These are phyloP conservation scores for Puma concolor DNA, from an alignment of 2,113 vertebrate species.

Conservation along the genomic window DNA sequence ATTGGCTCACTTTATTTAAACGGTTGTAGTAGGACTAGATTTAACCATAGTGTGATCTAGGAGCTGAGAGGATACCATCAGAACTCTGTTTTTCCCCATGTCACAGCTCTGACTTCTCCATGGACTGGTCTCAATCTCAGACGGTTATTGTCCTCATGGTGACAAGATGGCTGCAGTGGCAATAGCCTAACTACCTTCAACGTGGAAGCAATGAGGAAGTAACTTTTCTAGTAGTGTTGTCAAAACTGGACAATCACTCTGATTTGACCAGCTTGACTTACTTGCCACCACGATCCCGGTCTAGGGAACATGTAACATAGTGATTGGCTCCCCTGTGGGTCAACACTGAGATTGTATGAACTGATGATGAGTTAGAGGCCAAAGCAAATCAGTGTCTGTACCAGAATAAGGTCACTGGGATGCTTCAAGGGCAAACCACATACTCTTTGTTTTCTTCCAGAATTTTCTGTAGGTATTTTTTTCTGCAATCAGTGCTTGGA, in stretches of 20 bases:
- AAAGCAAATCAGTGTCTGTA: background rate
- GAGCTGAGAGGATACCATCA: background rate
- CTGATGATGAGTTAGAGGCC: background rate
- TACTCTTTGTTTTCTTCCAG: background rate
- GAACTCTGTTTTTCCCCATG: background rate
- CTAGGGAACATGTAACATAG: background rate
- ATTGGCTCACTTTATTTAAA: background rate
- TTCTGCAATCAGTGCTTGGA: background rate
- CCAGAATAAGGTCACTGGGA: background rate
- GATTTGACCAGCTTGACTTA: background rate
- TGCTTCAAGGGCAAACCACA: fast-evolving
- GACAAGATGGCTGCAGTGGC: background rate
- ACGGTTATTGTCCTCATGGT: background rate
- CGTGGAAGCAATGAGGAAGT: background rate
- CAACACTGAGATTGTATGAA: background rate
- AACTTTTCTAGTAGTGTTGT: background rate
- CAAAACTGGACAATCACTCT: background rate
- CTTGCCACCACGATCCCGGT: background rate
- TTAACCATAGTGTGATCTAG: background rate
- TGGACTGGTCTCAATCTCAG: background rate
- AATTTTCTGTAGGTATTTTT: background rate
- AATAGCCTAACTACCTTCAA: background rate
- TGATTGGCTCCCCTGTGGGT: background rate
- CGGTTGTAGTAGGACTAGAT: background rate
- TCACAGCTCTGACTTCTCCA: background rate